Evolutionary conservation across 2,888 invertebrate species (phyloP).

Genomic region (Lapara coniferarum): DNA sequence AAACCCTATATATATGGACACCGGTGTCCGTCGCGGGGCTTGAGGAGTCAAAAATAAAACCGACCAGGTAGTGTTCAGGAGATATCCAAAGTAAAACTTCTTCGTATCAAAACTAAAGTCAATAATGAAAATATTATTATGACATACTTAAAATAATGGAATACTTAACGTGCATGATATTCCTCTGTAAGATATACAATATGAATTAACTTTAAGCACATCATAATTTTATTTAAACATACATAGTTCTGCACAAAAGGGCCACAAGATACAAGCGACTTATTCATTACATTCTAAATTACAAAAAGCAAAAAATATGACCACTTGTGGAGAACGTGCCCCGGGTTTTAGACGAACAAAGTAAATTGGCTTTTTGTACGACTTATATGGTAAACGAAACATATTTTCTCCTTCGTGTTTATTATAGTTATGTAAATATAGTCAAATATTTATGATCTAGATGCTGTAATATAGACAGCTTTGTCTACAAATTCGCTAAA

Average conservation of each 20-base stretch:
- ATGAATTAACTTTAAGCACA: neutral
- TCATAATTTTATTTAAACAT: neutral
- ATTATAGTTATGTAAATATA: constrained; percentile 22
- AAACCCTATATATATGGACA: too few relatives aligned
- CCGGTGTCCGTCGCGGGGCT: too few relatives aligned
- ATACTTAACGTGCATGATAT: too few relatives aligned
- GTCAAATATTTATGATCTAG: constrained; percentile 13
- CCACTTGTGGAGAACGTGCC: constrained; percentile 32
- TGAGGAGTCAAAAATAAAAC: too few relatives aligned
- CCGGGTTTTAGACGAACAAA: constrained; percentile 32
- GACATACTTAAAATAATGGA: too few relatives aligned
- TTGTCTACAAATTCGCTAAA: neutral
- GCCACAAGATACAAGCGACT: constrained; percentile 34
- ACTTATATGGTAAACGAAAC: constrained; percentile 27
- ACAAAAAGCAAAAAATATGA: constrained; percentile 34
- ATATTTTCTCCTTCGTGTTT: constrained; percentile 26
- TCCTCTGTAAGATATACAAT: neutral
- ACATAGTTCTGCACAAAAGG: constrained; percentile 17
- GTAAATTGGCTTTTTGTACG: constrained; percentile 36
- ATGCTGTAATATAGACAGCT: neutral
- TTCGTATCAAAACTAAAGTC: too few relatives aligned
- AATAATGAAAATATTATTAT: too few relatives aligned
- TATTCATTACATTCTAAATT: constrained; percentile 37
- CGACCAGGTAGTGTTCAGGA: too few relatives aligned
- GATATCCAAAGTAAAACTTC: too few relatives aligned